Evolutionary conservation across 2,113 vertebrate genomes (phyloP).

Genomic region (Rousettus leschenaultii): DNA sequence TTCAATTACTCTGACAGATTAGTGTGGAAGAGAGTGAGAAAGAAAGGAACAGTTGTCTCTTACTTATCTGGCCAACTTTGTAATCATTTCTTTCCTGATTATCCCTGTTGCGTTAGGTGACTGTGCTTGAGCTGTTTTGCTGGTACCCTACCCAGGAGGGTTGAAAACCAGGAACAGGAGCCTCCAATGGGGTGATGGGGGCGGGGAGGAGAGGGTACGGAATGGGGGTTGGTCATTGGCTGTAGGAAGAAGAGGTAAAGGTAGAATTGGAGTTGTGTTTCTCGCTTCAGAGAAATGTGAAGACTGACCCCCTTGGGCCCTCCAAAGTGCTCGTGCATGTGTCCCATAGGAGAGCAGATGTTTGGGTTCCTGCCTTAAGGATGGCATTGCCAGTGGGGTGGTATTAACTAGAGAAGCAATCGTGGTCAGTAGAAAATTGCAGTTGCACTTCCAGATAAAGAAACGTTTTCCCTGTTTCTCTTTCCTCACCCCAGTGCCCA

Average conservation of each 20-base stretch:
- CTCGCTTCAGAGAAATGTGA: not conserved
- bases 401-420: not conserved
- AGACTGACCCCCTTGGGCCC: no score
- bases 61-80: not conserved
- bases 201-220: no score
- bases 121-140: not conserved
- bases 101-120: not conserved
- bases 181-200: no score
- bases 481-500: not conserved
- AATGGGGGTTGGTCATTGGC: not conserved
- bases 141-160: rapidly evolving
- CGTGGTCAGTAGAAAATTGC: not conserved
- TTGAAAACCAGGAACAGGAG: not conserved
- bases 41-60: not conserved
- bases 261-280: not conserved
- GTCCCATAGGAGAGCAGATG: not conserved
- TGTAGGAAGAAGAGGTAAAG: not conserved
- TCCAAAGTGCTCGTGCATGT: not conserved
- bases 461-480: not conserved
- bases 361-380: not conserved
- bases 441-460: not conserved
- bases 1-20: not conserved
- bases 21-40: not conserved
- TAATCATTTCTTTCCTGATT: not conserved
- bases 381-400: not conserved